Percentiles rank a stretch among this genome's conserved stretches.
Conservation (phyloP, 2,113 vertebrate genomes). For the Chlorodrepanis virens region DNA sequence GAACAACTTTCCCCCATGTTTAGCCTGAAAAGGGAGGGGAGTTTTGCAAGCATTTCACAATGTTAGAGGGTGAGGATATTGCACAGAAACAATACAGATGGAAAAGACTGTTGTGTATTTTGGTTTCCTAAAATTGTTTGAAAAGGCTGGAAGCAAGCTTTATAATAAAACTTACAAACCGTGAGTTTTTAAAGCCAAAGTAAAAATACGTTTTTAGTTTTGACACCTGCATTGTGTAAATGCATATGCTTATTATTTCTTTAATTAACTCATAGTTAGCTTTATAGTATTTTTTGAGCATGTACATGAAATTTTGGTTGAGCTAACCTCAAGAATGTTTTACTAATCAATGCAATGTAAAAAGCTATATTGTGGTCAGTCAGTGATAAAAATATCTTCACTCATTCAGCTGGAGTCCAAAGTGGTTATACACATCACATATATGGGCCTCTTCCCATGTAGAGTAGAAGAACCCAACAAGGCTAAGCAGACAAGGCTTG, state of each 20-base stretch:
- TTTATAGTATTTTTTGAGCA: background rate
- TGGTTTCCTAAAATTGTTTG: background rate
- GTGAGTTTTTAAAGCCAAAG: background rate
- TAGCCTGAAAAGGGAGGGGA: background rate
- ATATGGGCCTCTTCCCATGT: background rate
- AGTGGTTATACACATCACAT: background rate
- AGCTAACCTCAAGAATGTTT: background rate
- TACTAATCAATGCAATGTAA: background rate
- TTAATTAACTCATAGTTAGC: background rate
- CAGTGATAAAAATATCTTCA: background rate
- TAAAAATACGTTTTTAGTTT: background rate
- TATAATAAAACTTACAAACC: background rate
- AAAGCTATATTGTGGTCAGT: background rate
- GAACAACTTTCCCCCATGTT: background rate
- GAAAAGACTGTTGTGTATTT: background rate
- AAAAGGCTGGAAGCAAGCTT: background rate
- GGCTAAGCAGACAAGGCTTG: background rate
- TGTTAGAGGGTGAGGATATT: background rate
- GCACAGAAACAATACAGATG: background rate
- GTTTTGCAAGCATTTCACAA: background rate
- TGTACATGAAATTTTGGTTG: background rate
- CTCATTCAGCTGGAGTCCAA: background rate
- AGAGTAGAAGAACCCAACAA: background rate
- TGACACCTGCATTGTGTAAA: background rate
- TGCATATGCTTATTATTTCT: background rate